phyloP scores from a whole-genome alignment of 1,140 invertebrate species.

The Aphidius ervi region DNA sequence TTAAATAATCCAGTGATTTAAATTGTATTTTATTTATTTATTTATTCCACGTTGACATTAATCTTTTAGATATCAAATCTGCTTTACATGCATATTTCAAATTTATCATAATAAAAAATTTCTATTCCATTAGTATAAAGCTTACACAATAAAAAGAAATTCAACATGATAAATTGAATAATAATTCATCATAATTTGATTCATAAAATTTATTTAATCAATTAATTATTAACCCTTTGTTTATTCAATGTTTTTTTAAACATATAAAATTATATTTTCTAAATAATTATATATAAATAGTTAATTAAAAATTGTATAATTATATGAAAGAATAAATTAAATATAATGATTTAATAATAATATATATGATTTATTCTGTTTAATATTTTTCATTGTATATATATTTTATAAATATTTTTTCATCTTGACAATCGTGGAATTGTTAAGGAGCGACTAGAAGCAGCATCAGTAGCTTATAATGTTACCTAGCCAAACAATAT shows the following conservation, averaged over 20 bases:
- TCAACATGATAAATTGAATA: no score
- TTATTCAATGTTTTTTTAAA: no score
- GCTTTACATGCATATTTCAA: no score
- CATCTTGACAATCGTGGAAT: constrained; percentile 12
- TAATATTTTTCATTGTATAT: neutral
- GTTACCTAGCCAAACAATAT: constrained; percentile 19
- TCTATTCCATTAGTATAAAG: neutral
- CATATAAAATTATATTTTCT: no score
- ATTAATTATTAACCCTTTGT: no score
- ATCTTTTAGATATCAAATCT: no score
- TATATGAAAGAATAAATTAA: neutral
- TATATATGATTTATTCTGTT: neutral
- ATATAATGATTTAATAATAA: neutral
- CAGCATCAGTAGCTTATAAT: constrained; percentile 9
- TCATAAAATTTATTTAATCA: no score
- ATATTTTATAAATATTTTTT: neutral
- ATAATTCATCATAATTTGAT: no score
- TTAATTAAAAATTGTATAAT: neutral
- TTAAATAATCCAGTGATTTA: no score
- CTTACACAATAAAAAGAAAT: neutral
- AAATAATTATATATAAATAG: no score
- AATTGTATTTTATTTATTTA: no score
- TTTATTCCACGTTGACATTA: no score
- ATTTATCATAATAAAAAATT: neutral
- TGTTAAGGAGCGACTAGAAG: constrained; percentile 10